These are phyloP conservation scores for Hipposideros armiger DNA, from an alignment of 2,113 vertebrate species.

Conservation along the genomic window DNA sequence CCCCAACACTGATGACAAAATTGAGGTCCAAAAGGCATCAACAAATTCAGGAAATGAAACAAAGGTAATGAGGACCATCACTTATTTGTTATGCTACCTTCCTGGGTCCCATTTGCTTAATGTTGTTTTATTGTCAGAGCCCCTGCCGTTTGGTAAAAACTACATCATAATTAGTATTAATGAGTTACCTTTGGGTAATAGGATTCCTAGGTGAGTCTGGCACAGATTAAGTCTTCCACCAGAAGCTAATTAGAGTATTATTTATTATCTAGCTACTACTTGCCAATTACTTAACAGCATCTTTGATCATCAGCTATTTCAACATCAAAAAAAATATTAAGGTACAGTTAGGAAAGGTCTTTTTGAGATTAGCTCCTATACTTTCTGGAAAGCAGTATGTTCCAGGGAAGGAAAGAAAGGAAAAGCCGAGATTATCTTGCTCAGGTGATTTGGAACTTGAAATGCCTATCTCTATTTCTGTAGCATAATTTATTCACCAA, in stretches of 20 bases:
- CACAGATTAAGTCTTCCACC: slow-evolving; percentile 56
- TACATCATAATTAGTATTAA: slow-evolving; percentile 74
- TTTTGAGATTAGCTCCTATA: not conserved
- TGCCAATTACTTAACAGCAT: slow-evolving; percentile 66
- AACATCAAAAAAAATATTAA: slow-evolving; percentile 60
- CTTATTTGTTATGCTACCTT: not conserved
- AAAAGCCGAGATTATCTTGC: not conserved
- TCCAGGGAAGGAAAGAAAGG: not conserved
- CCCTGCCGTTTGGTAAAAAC: slow-evolving; percentile 23
- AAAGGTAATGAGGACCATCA: not conserved
- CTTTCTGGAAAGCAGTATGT: not conserved
- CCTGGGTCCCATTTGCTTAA: not conserved
- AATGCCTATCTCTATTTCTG: not conserved
- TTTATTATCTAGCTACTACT: slow-evolving; percentile 61
- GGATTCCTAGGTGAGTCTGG: slow-evolving; percentile 30
- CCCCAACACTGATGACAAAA: not conserved
- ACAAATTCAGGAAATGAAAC: slow-evolving; percentile 37
- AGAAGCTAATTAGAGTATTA: slow-evolving; percentile 67
- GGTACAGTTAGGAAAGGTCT: not conserved
- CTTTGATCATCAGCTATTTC: slow-evolving; percentile 62
- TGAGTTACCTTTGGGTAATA: slow-evolving; percentile 61
- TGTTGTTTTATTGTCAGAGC: not conserved
- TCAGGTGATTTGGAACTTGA: not conserved
- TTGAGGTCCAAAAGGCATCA: not conserved
- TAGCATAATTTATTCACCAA: slow-evolving; percentile 19